Evolutionary conservation across 2,113 vertebrate species (phyloP), one percentile per base, ranked within the genome.

Genomic region (Strix uralensis): DNA sequence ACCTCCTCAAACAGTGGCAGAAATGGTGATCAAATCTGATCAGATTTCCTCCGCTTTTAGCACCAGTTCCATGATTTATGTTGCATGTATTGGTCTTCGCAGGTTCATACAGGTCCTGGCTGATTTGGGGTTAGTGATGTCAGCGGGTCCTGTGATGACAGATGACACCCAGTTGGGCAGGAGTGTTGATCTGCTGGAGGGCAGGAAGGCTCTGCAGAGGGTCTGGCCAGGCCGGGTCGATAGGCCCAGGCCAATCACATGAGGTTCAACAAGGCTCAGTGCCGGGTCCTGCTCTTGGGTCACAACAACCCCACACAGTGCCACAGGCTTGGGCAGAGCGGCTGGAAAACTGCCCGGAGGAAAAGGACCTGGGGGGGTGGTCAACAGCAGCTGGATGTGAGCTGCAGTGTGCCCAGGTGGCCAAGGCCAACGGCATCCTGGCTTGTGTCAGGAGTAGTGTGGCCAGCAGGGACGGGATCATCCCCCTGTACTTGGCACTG

Each of bases 31-130:
- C 52, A 77, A 75, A 57, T 75, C 72, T 92, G 93, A 93, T 92
- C 72, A 34, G 42, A 86, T 95, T 90, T 91, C 72, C 72, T 80
- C 57, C 36, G 67, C 81, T 93, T 93, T 96, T 86, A 95, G 72
- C 52, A 57, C 40, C 62, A 32, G 26, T 83, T 66, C 38, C 16
- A 25, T 72, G 30, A n/a, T 25, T 71, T 79, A 26, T 25, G 26
- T 61, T 79, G 52, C 36, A 72, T 58, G n/a, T 57, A 30, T 54
- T 61, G 58, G 15, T 84, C 49, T 86, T 62, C 22, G 23, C 30
- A n/a, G 17, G 25, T 80, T 75, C 52, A 36, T 34, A 2, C 8
- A 61, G 46, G 40, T 88, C 79, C 55, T 52, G 29, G 30, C 22
- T 89, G 85, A 63, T 89, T 15, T 36, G 14, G 55, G 22, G 22